Base-by-base conservation (phyloP, 2,888 invertebrate genomes). In the Bibio marci region DNA sequence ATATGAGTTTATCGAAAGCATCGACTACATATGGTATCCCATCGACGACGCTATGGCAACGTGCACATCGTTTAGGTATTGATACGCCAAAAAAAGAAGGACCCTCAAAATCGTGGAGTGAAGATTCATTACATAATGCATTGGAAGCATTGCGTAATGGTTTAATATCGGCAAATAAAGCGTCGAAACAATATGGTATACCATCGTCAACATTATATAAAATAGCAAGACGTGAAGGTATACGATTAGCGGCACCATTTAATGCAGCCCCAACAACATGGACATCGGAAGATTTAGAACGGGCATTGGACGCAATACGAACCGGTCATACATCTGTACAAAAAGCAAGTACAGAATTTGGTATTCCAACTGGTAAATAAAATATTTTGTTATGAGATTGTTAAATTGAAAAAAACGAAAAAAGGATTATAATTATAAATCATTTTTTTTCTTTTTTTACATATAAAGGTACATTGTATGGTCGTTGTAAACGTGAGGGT, bases 81-180 rank as follows among this genome's bases (percentile, higher is more conserved):
- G 86, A 86, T 62, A 88, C 87, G 44, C 87, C 87, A 42, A 88
- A 88, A 66, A 85, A 85, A 63, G 87, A 87, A 55, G 85, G 83
- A 31, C 76, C 78, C 11, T 76, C 82, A 38, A 85, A 86, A 62
- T 80, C 83, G 6, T 88, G 88, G 88, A 81, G 80, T 48, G 85
- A 86, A 59, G 80, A 79, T 46, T 83, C 81, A 51, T 64, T 88
- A 43, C 78, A 81, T 48, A 80, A 71, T 41, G 88, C 88, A 0
- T 65, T 88, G 46, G 81, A 81, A 50, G 87, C 87, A 8, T 59
- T 88, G 25, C 65, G 87, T 38, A 81, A 81, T 12, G 87, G 87
- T 10, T 77, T 81, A 42, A 82, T 87, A 52, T 87, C 87, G 12
- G 87, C 87, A 17, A 87, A 87, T 56, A 87, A 87, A 64, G 88